Evolutionary conservation across 2,888 invertebrate genomes (phyloP).

Genomic region (Trisateles emortualis): DNA sequence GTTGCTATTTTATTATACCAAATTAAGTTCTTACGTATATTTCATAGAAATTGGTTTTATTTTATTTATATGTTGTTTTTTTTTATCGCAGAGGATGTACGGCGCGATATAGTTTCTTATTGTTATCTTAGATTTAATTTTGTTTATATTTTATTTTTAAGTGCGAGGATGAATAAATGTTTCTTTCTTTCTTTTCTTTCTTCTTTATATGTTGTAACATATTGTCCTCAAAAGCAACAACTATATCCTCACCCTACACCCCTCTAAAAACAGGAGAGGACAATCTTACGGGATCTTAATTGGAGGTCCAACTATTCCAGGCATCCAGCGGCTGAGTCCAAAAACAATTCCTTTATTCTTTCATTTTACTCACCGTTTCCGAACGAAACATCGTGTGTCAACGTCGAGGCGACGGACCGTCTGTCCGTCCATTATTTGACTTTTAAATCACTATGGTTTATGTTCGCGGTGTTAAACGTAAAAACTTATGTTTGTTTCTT

Average conservation of each 20-base stretch:
- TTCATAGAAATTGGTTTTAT: no score
- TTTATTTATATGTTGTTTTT: no score
- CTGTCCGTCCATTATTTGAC: slow-evolving; percentile 55
- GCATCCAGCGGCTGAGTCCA: slow-evolving; percentile 57
- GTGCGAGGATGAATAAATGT: no score
- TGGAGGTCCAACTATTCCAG: slow-evolving; percentile 71
- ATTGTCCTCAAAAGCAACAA: background rate
- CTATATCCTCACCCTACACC: slow-evolving; percentile 8
- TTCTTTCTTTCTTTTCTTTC: no score
- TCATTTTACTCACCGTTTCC: slow-evolving; percentile 38
- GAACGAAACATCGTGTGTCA: slow-evolving; percentile 49
- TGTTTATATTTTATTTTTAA: no score
- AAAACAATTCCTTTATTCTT: slow-evolving; percentile 50
- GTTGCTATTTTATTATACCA: no score
- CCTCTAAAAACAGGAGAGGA: slow-evolving; percentile 62
- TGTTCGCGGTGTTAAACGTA: slow-evolving; percentile 49
- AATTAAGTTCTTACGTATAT: no score
- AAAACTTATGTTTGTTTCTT: slow-evolving; percentile 59
- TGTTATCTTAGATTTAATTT: no score
- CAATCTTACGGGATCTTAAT: slow-evolving; percentile 83
- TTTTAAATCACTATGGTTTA: slow-evolving; percentile 61
- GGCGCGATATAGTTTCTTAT: no score
- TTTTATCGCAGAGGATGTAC: no score
- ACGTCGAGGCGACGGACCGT: slow-evolving; percentile 55
- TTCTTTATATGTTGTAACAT: background rate